Conservation (phyloP, 2,113 vertebrate species). For the Apaloderma vittatum region DNA sequence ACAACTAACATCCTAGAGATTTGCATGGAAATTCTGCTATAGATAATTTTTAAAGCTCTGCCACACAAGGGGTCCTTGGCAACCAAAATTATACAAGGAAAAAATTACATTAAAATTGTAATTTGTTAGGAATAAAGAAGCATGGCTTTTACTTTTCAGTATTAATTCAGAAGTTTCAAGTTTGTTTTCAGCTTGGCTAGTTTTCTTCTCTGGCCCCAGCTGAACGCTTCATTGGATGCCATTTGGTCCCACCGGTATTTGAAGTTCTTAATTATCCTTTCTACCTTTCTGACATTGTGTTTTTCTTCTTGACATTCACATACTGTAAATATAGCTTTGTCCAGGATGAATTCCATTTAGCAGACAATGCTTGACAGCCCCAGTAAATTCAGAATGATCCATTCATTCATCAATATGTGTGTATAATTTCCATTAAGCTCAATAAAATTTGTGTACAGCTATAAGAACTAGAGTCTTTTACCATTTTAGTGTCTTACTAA, state of each 20-base stretch:
- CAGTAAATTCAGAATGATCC: conserved; percentile 59
- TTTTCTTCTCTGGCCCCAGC: not conserved
- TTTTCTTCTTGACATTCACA: conserved; percentile 41
- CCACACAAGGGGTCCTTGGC: not conserved
- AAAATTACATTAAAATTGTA: not conserved
- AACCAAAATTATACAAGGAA: not conserved
- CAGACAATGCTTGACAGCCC: conserved; percentile 34
- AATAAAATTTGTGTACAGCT: conserved; percentile 17
- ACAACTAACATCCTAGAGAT: not conserved
- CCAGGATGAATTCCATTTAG: conserved; percentile 23
- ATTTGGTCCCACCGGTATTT: not conserved
- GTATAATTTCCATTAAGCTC: conserved; percentile 43
- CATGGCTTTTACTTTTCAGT: not conserved
- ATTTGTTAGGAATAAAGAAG: not conserved
- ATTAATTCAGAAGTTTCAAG: not conserved
- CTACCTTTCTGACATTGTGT: conserved; percentile 24
- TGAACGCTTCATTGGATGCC: not conserved
- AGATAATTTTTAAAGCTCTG: not conserved
- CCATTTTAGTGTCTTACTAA: not conserved
- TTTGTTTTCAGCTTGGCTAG: not conserved
- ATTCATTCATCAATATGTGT: conserved; percentile 52
- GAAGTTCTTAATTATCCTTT: conserved; percentile 8
- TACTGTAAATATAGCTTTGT: conserved; percentile 27
- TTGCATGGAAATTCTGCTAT: not conserved
- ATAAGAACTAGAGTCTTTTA: not conserved